Evolutionary conservation across 2,888 invertebrate genomes (phyloP).

Genomic region (Mesodorylaimus sp.): DNA sequence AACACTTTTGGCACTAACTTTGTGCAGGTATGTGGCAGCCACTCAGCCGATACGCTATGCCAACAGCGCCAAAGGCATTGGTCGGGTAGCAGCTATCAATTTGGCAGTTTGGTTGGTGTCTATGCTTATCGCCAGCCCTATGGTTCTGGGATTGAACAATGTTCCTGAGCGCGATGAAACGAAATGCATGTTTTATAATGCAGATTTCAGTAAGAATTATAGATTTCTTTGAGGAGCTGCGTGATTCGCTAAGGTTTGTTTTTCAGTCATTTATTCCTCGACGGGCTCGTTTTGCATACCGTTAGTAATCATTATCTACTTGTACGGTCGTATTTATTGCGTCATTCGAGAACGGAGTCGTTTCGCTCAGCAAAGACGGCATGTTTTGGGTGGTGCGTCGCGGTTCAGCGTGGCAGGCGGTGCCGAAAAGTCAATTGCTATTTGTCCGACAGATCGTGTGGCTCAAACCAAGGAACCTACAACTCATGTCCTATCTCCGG

Average conservation of each 20-base stretch:
- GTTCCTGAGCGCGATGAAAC: conserved; percentile 49
- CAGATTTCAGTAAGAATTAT: no score
- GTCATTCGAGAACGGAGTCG: conserved; percentile 20
- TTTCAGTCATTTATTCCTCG: conserved; percentile 13
- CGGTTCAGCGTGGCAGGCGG: not conserved
- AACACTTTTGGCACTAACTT: no score
- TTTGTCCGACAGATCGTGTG: not conserved
- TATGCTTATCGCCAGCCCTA: conserved; percentile 78
- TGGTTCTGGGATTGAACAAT: conserved; percentile 83
- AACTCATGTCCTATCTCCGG: no score
- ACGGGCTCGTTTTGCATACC: conserved; percentile 38
- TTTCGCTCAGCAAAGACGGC: no score
- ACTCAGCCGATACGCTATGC: conserved; percentile 97
- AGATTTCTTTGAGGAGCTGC: no score
- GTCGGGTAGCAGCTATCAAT: conserved; percentile 76
- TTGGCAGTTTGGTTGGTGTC: conserved; percentile 87
- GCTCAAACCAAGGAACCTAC: no score
- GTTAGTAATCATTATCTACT: conserved; percentile 35
- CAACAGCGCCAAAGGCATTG: conserved; percentile 80
- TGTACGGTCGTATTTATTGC: conserved; percentile 34
- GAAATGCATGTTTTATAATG: conserved; percentile 37
- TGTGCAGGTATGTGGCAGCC: conserved; percentile 80
- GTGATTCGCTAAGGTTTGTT: no score
- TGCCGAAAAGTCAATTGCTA: not conserved
- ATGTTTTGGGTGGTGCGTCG: no score